Conservation (phyloP, 2,888 invertebrate species). For the Dinocampus coccinellae region DNA sequence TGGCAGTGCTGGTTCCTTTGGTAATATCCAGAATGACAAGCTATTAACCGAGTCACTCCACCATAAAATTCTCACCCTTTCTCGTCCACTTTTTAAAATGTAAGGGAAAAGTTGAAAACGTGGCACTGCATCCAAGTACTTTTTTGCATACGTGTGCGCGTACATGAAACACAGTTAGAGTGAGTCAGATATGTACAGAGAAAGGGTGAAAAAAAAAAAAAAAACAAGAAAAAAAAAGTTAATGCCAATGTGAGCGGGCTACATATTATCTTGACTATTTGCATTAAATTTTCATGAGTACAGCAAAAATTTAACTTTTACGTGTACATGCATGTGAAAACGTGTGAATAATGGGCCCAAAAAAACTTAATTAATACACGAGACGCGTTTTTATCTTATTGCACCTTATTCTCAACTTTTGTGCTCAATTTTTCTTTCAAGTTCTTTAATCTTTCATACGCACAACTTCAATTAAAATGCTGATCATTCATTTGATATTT, state of each 20-base stretch:
- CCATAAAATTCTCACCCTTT: conserved; percentile 8
- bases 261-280: background rate
- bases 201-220: background rate
- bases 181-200: background rate
- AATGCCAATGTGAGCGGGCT: no score
- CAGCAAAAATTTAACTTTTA: conserved; percentile 6
- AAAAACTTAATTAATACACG: conserved; percentile 24
- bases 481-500: background rate
- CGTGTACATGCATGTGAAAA: conserved; percentile 20
- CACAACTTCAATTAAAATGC: background rate
- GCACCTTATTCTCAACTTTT: background rate
- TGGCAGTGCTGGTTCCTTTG: background rate
- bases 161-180: background rate
- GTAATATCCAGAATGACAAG: conserved; percentile 9
- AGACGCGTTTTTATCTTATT: background rate
- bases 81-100: background rate
- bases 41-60: conserved; percentile 14
- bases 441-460: background rate
- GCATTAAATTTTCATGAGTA: background rate
- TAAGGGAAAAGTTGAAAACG: conserved; percentile 2
- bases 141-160: background rate
- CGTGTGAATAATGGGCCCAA: conserved; percentile 20
- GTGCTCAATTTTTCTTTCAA: background rate
- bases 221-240: background rate
- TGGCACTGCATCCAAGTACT: background rate